Evolutionary conservation across 2,888 invertebrate species (phyloP).

Genomic region (Nematopogon swammerdamellus): DNA sequence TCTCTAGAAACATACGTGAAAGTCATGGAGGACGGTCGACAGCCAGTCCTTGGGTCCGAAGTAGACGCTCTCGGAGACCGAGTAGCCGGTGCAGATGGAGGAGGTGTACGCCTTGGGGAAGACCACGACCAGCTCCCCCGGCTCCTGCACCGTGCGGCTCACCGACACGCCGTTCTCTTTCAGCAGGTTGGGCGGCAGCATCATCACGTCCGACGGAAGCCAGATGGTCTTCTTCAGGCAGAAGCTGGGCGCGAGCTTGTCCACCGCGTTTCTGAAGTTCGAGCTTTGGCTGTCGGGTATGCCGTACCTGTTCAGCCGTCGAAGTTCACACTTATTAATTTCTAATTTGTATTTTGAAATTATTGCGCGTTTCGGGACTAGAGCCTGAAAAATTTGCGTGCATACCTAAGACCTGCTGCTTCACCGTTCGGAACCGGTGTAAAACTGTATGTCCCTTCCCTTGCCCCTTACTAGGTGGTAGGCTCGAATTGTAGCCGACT

Average conservation of each 20-base stretch:
- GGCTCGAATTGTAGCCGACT: too few relatives aligned
- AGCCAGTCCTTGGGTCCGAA: constrained; percentile 84
- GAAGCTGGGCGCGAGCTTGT: constrained; percentile 73
- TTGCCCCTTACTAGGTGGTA: too few relatives aligned
- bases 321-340: too few relatives aligned
- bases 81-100: constrained; percentile 84
- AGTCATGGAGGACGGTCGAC: too few relatives aligned
- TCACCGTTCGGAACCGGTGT: too few relatives aligned
- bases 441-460: too few relatives aligned
- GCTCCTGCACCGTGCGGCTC: constrained; percentile 76
- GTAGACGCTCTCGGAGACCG: constrained; percentile 89
- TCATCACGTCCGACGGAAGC: constrained; percentile 88
- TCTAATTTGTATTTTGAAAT: too few relatives aligned
- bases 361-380: too few relatives aligned
- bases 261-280: constrained; percentile 72
- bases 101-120: constrained; percentile 89
- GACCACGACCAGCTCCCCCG: constrained; percentile 86
- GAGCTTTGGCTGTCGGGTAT: constrained; percentile 76
- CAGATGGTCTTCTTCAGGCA: constrained; percentile 82
- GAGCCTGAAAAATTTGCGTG: too few relatives aligned
- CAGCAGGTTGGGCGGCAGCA: constrained; percentile 84
- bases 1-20: too few relatives aligned
- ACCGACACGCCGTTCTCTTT: constrained; percentile 74
- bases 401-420: too few relatives aligned
- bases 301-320: constrained; percentile 65